Evolutionary conservation across 2,797 vertebrate genomes (phyloP).

Genomic region (Paramormyrops hopkinsi): DNA sequence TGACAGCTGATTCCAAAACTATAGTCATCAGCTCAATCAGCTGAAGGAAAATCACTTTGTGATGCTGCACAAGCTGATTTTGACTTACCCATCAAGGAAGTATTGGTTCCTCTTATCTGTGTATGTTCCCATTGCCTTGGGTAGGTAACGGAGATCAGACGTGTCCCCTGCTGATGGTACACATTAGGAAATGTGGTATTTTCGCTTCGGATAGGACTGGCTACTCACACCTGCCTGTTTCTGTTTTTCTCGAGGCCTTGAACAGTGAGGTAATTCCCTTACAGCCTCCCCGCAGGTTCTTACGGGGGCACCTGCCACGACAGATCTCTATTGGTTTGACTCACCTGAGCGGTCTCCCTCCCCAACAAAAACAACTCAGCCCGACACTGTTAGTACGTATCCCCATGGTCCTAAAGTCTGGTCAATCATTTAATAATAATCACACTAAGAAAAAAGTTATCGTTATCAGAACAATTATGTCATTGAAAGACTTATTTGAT

Average conservation of each 20-base stretch:
- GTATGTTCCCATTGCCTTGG: background rate
- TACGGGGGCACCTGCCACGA: background rate
- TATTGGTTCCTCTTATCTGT: background rate
- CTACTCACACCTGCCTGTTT: background rate
- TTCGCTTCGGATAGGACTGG: background rate
- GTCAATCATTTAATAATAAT: background rate
- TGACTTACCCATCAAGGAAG: slow-evolving; percentile 8
- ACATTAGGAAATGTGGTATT: background rate
- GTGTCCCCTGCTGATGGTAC: background rate
- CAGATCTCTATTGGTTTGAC: background rate
- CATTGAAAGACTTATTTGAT: background rate
- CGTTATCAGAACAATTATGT: background rate
- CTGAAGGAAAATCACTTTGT: background rate
- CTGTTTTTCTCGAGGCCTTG: background rate
- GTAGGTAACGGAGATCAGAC: background rate
- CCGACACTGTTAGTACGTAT: background rate
- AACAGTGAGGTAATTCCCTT: background rate
- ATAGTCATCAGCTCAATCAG: background rate
- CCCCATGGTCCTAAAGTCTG: slow-evolving; percentile 24
- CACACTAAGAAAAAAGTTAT: background rate
- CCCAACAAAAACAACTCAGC: background rate
- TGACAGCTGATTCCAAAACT: background rate
- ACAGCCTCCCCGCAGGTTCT: background rate
- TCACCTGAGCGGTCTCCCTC: slow-evolving; percentile 17
- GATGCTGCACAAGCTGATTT: background rate